These are phyloP conservation scores for Platysternon megacephalum DNA, from an alignment of 2,113 vertebrate genomes.

Conservation along the genomic window DNA sequence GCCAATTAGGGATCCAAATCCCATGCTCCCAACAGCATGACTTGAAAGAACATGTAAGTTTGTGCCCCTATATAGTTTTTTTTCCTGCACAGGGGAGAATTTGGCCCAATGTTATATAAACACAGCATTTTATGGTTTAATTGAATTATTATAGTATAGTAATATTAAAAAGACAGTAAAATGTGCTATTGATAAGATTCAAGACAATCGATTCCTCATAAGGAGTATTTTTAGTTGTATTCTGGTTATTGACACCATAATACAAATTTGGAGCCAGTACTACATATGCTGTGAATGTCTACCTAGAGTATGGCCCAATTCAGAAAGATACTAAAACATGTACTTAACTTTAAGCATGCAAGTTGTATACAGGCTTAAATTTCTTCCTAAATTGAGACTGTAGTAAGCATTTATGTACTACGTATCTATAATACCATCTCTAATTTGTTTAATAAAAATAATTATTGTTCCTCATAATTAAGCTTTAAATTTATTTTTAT, in stretches of 20 bases:
- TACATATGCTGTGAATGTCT: not conserved
- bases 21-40: not conserved
- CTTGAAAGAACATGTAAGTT: not conserved
- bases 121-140: not conserved
- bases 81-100: not conserved
- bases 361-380: not conserved
- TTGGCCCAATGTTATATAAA: not conserved
- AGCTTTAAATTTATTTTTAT: not conserved
- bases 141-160: not conserved
- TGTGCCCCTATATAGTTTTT: not conserved
- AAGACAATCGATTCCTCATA: not conserved
- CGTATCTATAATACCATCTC: not conserved
- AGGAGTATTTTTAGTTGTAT: not conserved
- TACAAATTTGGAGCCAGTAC: not conserved
- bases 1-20: not conserved
- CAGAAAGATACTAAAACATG: not conserved
- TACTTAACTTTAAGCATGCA: not conserved
- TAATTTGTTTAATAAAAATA: not conserved
- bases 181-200: not conserved
- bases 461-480: not conserved
- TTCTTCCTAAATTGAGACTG: not conserved
- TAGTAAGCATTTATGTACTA: not conserved
- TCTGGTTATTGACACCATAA: not conserved
- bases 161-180: not conserved
- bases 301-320: not conserved